Conservation (phyloP, 2,888 invertebrate species). For the Chironomus riparius region DNA sequence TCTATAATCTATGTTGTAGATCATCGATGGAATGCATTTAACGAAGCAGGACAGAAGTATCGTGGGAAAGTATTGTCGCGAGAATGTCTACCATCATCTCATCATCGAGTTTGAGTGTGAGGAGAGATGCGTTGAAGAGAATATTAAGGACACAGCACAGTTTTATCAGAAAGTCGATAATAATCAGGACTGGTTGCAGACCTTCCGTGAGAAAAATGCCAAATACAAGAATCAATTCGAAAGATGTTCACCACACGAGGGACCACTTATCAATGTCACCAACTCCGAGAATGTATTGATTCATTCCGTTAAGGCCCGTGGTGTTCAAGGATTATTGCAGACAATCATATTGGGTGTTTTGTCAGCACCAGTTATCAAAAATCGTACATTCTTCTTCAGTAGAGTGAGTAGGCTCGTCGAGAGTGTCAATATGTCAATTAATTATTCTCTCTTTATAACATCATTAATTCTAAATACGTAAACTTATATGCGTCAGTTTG, state of each 20-base stretch:
- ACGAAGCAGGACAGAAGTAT: constrained; percentile 70
- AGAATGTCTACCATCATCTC: constrained; percentile 73
- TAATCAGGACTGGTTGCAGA: constrained; percentile 31
- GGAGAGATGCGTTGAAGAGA: constrained; percentile 46
- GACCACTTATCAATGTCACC: constrained; percentile 32
- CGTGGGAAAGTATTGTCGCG: constrained; percentile 62
- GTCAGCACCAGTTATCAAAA: constrained; percentile 72
- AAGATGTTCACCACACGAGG: constrained; percentile 32
- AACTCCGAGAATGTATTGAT: constrained; percentile 33
- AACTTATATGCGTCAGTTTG: too few relatives aligned
- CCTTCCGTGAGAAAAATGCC: constrained; percentile 31
- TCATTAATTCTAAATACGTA: constrained; percentile 4
- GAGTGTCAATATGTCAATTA: too few relatives aligned
- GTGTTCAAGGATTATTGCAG: constrained; percentile 33
- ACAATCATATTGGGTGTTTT: constrained; percentile 61
- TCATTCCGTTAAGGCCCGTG: constrained; percentile 33
- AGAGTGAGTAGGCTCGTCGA: constrained; percentile 52
- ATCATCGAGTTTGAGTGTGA: constrained; percentile 90
- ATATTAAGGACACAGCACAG: constrained; percentile 48
- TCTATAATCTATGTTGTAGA: constrained; percentile 45
- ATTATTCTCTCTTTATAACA: neutral
- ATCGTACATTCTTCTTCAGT: constrained; percentile 82
- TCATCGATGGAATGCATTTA: constrained; percentile 89
- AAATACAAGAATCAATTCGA: constrained; percentile 29
- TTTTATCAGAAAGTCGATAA: constrained; percentile 32